Percentiles rank a stretch among this genome's conserved stretches.
These are phyloP conservation scores for Rafetus swinhoei DNA, from an alignment of 2,113 vertebrate genomes.

Conservation along the genomic window DNA sequence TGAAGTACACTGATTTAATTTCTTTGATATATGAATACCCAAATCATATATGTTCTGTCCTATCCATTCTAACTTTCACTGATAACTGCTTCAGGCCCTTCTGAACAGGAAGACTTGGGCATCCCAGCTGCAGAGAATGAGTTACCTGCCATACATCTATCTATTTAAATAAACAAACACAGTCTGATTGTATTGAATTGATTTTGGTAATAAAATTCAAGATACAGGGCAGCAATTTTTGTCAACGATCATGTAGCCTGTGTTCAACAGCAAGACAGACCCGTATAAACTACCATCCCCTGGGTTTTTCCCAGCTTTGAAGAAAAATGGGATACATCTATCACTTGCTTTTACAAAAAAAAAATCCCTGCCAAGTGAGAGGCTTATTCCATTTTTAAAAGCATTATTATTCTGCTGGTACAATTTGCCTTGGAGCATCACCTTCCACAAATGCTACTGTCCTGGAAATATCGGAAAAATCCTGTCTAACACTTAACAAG, in stretches of 20 bases:
- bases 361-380: background rate
- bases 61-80: background rate
- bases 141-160: background rate
- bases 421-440: slow-evolving; percentile 12
- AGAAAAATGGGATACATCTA: background rate
- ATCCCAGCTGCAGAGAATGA: slow-evolving; percentile 8
- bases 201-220: background rate
- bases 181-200: background rate
- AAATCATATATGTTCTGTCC: background rate
- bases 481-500: background rate
- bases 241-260: background rate
- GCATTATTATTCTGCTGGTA: background rate
- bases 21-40: background rate
- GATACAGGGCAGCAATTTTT: background rate
- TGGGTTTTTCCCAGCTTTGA: background rate
- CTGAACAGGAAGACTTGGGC: background rate
- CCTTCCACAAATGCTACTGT: background rate
- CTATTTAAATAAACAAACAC: background rate
- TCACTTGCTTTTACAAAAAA: background rate
- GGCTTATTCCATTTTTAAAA: background rate
- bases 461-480: background rate
- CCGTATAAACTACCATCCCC: background rate
- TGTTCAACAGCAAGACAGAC: background rate
- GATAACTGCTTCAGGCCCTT: background rate
- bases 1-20: background rate